phyloP scores from a whole-genome alignment of 2,888 invertebrate genomes.

The Pocota personata region DNA sequence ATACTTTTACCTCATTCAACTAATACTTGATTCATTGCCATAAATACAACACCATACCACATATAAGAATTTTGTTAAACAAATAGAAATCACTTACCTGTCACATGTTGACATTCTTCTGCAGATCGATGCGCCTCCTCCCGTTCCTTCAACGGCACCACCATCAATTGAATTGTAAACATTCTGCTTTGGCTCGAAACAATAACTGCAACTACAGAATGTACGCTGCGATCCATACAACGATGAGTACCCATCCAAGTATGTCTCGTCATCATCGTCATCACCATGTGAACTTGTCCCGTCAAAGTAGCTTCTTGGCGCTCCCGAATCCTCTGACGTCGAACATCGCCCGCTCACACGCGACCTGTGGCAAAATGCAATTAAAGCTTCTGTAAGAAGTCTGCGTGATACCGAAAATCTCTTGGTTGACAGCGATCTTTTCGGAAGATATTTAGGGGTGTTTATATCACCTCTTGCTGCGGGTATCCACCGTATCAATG shows the following conservation, averaged over 20 bases:
- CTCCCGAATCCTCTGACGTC: constrained; percentile 75
- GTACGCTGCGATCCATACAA: constrained; percentile 85
- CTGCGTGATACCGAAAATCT: constrained; percentile 37
- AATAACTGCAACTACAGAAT: constrained; percentile 86
- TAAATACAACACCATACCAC: background rate
- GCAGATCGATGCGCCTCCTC: constrained; percentile 35
- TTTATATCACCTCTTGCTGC: constrained; percentile 82
- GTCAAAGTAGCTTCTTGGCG: constrained; percentile 75
- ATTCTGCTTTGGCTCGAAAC: constrained; percentile 84
- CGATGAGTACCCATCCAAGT: constrained; percentile 80
- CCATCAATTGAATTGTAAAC: constrained; percentile 79
- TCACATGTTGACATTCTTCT: constrained; percentile 77
- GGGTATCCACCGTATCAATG: constrained; percentile 85
- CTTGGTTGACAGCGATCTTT: constrained; percentile 35
- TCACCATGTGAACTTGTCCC: constrained; percentile 70
- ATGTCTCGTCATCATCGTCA: constrained; percentile 68
- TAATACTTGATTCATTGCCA: background rate
- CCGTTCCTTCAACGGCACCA: background rate
- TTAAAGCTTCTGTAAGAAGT: constrained; percentile 53
- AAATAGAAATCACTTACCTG: constrained; percentile 78
- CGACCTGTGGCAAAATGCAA: constrained; percentile 74
- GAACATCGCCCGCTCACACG: constrained; percentile 75
- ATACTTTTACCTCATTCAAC: no score
- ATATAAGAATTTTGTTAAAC: background rate
- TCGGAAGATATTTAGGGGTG: constrained; percentile 14